Base-by-base conservation (phyloP, 2,113 vertebrate genomes). In the Helogale parvula region DNA sequence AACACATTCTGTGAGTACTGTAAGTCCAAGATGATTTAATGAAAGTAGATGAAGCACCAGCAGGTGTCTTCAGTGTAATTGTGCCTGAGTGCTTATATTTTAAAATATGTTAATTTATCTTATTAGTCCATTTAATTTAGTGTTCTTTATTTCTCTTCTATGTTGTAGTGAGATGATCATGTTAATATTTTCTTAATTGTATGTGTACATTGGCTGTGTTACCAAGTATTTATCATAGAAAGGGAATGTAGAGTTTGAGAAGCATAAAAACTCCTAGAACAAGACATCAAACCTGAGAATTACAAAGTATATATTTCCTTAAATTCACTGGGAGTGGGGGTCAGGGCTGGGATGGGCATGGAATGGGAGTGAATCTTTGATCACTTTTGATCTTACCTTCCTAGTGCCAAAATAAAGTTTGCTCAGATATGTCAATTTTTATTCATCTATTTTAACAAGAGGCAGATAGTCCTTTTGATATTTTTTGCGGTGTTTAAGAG, bases 401-500 rank as follows among this genome's bases (percentile, higher is more conserved):
- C 8, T 79, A 65, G 11, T 72, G 9, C 41, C 50, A n/a, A 69
- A 50, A 29, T 85, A 69, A 72, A 9, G 16, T 88, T 57, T 66
- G 11, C 35, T 81, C 47, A 82, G 50, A 92, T 54, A 68, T 3
- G 41, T 90, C 29, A 45, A 15, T 21, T 76, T 95, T 90, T 38
- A 88, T 79, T 38, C 23, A 83, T 77, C 71, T 85, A n/a, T 74
- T 94, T 96, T 65, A 90, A 45, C 15, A 94, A 65, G 15, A 95
- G 69, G 31, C 63, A 60, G 13, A 66, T 54, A 81, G 29, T 7
- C 19, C 41, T 92, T 96, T 69, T 72, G 76, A 57, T 52, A 35
- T 23, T 80, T 92, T 90, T 90, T 82, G 8, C 4, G 69, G 1
- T 38, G 76, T 52, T 94, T 90, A 60, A 87, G 35, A 69, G 54